A percentile compares a stretch with the other conserved stretches of the same genome.
Evolutionary conservation across 2,888 invertebrate genomes (phyloP).

Genomic region (Ichneumoninae sp.): DNA sequence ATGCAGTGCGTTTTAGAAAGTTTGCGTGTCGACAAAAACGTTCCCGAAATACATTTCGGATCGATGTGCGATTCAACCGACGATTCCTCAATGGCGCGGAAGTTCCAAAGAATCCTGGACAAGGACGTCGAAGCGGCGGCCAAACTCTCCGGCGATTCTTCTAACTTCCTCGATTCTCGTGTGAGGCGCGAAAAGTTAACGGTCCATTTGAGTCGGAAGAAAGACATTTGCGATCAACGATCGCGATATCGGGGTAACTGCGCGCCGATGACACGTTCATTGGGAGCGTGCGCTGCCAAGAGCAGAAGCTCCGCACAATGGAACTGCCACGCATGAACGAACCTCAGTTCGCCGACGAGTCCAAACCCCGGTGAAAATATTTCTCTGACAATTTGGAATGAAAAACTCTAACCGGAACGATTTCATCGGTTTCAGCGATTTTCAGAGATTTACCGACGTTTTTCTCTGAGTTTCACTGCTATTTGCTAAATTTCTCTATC

Average conservation of each 20-base stretch:
- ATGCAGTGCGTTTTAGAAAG: neutral
- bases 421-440: too few relatives aligned
- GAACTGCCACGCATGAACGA: conserved; percentile 14
- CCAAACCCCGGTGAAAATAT: neutral
- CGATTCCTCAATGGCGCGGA: neutral
- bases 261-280: conserved; percentile 44
- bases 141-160: neutral
- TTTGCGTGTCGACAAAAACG: neutral
- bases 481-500: too few relatives aligned
- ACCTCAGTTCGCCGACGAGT: neutral
- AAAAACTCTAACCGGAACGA: too few relatives aligned
- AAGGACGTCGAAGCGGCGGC: neutral
- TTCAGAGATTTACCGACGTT: too few relatives aligned
- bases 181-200: neutral
- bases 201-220: neutral
- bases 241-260: conserved; percentile 19
- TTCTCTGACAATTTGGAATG: too few relatives aligned
- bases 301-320: neutral
- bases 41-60: too few relatives aligned
- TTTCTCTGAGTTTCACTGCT: too few relatives aligned
- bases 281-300: conserved; percentile 7
- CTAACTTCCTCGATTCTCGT: neutral
- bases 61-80: neutral
- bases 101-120: neutral
- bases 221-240: conserved; percentile 1